These are phyloP conservation scores for Drosophila guanche DNA, from an alignment of 1,140 invertebrate species.

Conservation along the genomic window DNA sequence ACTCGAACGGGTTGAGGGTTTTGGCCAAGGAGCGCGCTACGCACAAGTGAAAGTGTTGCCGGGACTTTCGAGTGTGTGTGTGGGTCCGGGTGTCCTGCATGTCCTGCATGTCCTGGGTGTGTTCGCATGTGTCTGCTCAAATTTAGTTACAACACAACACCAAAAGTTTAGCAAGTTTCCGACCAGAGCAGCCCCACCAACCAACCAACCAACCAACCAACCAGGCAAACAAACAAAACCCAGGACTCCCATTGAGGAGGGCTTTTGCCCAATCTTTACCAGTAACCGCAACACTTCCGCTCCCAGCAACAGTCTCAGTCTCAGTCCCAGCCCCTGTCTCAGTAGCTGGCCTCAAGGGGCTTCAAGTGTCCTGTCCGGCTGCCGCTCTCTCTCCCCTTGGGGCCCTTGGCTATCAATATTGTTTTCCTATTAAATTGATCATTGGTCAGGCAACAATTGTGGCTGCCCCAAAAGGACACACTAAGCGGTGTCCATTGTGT, in stretches of 20 bases:
- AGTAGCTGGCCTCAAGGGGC: neutral
- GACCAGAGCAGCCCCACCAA: constrained; percentile 33
- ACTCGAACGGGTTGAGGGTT: neutral
- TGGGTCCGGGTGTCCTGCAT: constrained; percentile 3
- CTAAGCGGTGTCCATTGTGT: constrained; percentile 40
- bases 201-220: constrained; percentile 1
- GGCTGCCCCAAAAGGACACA: constrained; percentile 43
- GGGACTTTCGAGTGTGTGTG: constrained; percentile 22
- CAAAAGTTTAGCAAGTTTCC: constrained; percentile 75
- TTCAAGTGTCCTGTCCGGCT: constrained; percentile 48
- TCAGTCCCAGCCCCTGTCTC: constrained; percentile 1
- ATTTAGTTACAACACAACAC: constrained; percentile 78
- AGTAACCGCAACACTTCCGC: constrained; percentile 68
- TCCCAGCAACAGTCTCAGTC: neutral
- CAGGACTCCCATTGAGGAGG: neutral
- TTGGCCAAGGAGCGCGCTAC: constrained; percentile 28
- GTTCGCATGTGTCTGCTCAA: constrained; percentile 41
- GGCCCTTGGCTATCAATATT: constrained; percentile 75
- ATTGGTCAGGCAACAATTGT: constrained; percentile 79
- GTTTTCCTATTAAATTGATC: constrained; percentile 83
- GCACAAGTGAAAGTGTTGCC: constrained; percentile 75
- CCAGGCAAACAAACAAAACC: constrained; percentile 50
- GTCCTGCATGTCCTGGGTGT: constrained; percentile 10
- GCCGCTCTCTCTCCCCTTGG: constrained; percentile 5
- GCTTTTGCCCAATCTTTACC: constrained; percentile 9